phyloP scores from a whole-genome alignment of 2,797 vertebrate genomes.

The Phalloptychus januarius region DNA sequence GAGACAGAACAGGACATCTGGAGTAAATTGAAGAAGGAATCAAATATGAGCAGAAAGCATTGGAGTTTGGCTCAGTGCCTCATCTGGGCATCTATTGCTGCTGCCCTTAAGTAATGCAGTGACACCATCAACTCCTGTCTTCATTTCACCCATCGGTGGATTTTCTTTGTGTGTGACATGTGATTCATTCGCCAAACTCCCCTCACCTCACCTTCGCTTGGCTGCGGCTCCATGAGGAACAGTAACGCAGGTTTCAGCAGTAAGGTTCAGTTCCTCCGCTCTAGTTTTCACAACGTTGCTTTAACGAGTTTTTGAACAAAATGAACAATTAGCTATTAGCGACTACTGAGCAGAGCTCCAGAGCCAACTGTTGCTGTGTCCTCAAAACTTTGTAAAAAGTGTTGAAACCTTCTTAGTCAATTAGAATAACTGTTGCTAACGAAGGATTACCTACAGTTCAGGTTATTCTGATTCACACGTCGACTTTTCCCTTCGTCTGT shows the following conservation, averaged over 20 bases:
- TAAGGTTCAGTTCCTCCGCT: constrained; percentile 19
- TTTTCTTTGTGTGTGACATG: constrained; percentile 40
- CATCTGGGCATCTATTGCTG: constrained; percentile 44
- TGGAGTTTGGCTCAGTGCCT: constrained; percentile 36
- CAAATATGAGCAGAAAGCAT: constrained; percentile 21
- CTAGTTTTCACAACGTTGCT: neutral
- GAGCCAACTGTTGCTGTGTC: neutral
- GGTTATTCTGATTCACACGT: neutral
- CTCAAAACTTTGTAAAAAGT: neutral
- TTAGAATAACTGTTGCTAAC: no score
- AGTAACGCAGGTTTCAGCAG: constrained; percentile 29
- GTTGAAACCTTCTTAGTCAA: no score
- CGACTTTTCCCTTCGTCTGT: neutral
- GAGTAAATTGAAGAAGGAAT: constrained; percentile 6
- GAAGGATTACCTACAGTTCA: neutral
- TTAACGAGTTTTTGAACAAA: neutral
- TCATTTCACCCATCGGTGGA: constrained; percentile 73
- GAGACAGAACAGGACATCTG: neutral
- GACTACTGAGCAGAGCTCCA: neutral
- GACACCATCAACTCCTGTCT: constrained; percentile 63
- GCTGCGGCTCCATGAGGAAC: constrained; percentile 31
- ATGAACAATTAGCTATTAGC: neutral
- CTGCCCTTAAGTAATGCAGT: constrained; percentile 49
- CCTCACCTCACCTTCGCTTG: constrained; percentile 46
- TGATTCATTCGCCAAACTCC: constrained; percentile 30